Percentiles rank a stretch among this genome's conserved stretches.
These are phyloP conservation scores for Myotis vivesi DNA, from an alignment of 2,797 vertebrate genomes.

Conservation along the genomic window DNA sequence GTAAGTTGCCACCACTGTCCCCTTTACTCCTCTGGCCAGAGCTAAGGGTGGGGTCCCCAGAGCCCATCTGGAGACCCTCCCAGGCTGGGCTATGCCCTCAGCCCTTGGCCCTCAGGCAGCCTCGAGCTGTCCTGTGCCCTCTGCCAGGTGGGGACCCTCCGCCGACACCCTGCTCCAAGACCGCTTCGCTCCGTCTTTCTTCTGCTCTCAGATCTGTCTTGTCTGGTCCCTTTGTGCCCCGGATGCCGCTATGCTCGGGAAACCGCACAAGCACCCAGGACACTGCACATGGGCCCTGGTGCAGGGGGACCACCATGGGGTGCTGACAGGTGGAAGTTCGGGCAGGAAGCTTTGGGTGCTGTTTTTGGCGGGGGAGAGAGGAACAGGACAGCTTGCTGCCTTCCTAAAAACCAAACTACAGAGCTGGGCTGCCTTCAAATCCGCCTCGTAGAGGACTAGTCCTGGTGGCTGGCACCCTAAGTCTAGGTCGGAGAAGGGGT, in stretches of 20 bases:
- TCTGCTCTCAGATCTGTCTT: not conserved
- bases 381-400: not conserved
- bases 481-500: not conserved
- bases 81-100: fast-evolving
- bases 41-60: not conserved
- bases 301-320: no score
- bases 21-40: fast-evolving
- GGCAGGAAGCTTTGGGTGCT: not conserved
- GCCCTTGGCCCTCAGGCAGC: no score
- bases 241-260: not conserved
- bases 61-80: not conserved
- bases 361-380: not conserved
- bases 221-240: not conserved
- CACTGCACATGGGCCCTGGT: fast-evolving
- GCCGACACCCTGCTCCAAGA: not conserved
- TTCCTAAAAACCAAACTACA: not conserved
- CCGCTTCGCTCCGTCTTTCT: not conserved
- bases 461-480: not conserved
- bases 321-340: not conserved
- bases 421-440: not conserved
- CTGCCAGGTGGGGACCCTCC: not conserved
- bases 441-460: fast-evolving
- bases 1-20: constrained; percentile 84
- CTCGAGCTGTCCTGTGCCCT: not conserved
- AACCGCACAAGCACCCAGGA: not conserved